Percentiles rank a stretch among this genome's conserved stretches.
Evolutionary conservation across 2,797 vertebrate species (phyloP).

Genomic region (Caiman crocodilus): DNA sequence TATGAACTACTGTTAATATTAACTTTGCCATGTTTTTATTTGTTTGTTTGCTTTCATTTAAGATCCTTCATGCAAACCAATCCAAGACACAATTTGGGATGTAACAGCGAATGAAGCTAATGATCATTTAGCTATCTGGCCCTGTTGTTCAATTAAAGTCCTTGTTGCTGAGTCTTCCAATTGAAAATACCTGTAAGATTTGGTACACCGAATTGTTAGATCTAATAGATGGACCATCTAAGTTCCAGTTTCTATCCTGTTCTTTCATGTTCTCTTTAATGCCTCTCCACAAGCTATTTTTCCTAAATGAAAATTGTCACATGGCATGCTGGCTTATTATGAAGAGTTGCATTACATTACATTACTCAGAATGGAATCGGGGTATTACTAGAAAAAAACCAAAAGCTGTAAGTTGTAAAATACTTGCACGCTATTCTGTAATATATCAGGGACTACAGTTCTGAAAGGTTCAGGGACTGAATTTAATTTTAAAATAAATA

Average conservation of each 20-base stretch:
- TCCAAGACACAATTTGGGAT: not conserved
- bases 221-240: not conserved
- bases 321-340: constrained; percentile 14
- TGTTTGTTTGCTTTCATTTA: not conserved
- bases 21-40: not conserved
- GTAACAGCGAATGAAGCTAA: not conserved
- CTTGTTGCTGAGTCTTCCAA: not conserved
- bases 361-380: constrained; percentile 20
- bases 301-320: constrained; percentile 24
- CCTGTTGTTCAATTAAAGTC: not conserved
- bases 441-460: not conserved
- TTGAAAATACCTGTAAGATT: not conserved
- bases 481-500: constrained; percentile 25
- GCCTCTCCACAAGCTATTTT: not conserved
- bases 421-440: not conserved
- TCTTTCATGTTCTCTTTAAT: constrained; percentile 21
- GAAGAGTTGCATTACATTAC: not conserved
- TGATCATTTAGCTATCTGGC: not conserved
- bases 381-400: constrained; percentile 16
- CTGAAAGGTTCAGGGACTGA: constrained; percentile 8
- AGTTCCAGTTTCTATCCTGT: not conserved
- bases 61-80: not conserved
- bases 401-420: constrained; percentile 6
- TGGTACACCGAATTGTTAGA: not conserved
- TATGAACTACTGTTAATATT: not conserved